Evolutionary conservation across 2,797 vertebrate genomes (phyloP), one percentile per base, ranked within the genome.

Genomic region (Brachyrhaphis roseni): DNA sequence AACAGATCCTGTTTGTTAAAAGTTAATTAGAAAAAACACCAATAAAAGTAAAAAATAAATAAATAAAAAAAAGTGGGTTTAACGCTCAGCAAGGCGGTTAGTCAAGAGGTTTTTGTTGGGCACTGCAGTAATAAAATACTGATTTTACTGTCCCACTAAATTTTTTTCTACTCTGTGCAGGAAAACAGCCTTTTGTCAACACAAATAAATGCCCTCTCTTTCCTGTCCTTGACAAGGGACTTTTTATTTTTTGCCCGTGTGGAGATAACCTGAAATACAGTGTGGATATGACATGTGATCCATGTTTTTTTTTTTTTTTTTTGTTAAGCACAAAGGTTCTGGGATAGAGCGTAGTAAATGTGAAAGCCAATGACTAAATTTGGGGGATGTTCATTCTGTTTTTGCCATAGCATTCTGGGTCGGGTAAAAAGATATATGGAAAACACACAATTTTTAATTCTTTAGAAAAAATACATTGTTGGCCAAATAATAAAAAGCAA

Each of bases 151-250:
- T 57, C 66, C 45, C 31, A 74, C 72, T 74, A 84, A 82, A 88
- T 86, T 76, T 88, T 90, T 90, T 87, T 78, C 28, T 85, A 46
- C 77, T 85, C 43, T 80, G 74, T 59, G 83, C 86, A 94, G 94
- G 94, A 66, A 95, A 94, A 86, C 78, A 62, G 87, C 49, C 51
- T 12, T 86, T 90, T 93, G 87, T 94, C 91, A 91, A 88, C 80
- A 82, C 82, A 92, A 93, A 94, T 93, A 91, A 92, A 91, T 82
- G 78, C 31, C 89, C 89, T 91, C 93, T 91, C 88, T 84, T 92
- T 94, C 89, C 90, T 73, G 84, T 86, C 72, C 72, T 82, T 57
- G 53, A 70, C 81, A 28, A 74, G 83, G 86, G 77, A 86, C 68
- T 81, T 88, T 90, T 47, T 49, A 18, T 53, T 87, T 84, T 89